Conservation (phyloP, 2,797 vertebrate genomes). For the Apogon hyalosoma region DNA sequence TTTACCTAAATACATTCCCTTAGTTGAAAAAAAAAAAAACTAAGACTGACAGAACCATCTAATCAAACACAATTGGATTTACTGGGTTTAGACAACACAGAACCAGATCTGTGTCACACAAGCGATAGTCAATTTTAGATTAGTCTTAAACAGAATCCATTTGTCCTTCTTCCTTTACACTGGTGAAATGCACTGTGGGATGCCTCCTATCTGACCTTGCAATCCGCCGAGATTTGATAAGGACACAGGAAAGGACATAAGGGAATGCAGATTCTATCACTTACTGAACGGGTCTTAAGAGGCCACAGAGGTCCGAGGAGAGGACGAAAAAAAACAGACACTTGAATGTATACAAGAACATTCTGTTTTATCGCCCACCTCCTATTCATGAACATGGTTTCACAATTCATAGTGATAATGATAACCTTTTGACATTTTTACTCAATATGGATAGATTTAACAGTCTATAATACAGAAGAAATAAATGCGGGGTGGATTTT, state of each 20-base stretch:
- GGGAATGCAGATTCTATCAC: slow-evolving; percentile 60
- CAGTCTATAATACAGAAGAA: too few species aligned
- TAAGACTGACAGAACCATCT: neutral
- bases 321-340: slow-evolving; percentile 19
- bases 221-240: slow-evolving; percentile 63
- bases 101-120: slow-evolving; percentile 43
- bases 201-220: slow-evolving; percentile 65
- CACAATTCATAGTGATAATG: too few species aligned
- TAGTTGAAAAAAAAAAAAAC: neutral
- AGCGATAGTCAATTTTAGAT: slow-evolving; percentile 51
- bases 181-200: slow-evolving; percentile 32
- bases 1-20: too few species aligned
- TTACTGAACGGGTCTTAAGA: slow-evolving; percentile 23
- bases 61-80: slow-evolving; percentile 50
- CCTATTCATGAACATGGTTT: too few species aligned
- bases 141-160: slow-evolving; percentile 56
- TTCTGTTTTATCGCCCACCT: too few species aligned
- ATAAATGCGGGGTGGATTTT: too few species aligned
- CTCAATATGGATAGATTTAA: too few species aligned
- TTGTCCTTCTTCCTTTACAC: slow-evolving; percentile 58
- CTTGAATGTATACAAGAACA: neutral
- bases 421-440: too few species aligned
- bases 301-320: slow-evolving; percentile 11
- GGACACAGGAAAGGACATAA: slow-evolving; percentile 57
- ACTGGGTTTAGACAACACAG: slow-evolving; percentile 36